Evolutionary conservation across 2,888 invertebrate species (phyloP), one percentile per base, ranked within the genome.

Genomic region (Polyommatus icarus): DNA sequence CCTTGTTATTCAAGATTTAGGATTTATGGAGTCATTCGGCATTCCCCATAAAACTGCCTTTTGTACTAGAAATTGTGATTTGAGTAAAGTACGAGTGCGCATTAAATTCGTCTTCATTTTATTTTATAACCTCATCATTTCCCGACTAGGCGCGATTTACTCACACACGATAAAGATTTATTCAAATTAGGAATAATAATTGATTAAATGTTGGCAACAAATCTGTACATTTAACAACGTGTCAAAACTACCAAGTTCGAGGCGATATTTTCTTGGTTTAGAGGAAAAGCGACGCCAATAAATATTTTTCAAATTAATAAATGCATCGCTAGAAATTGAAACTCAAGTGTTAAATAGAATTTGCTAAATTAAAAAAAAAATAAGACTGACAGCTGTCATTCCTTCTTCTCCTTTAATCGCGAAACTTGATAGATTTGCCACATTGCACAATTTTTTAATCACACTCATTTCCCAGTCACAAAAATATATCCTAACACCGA

Each of bases 381-480:
- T n/a, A 40, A 7, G 24, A 67, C 15, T 67, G 29, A 67, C 29
- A 67, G 67, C 18, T 29, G 67, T 32, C 67, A 67, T 32, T 67
- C 1, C 8, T 12, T 3, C 67, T 32, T 67, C 29, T 24, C 12
- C 5, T 32, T 32, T 29, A 32, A 0, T 29, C 6, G 29, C 15
- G 67, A 67, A 29, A 67, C 67, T 67, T 32, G 29, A 32, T 67
- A 67, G 29, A 29, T 67, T 67, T 67, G 67, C 67, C 67, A 67
- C 29, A 18, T 15, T 15, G 67, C 10, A n/a, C 40, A 18, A 71
- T 24, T 72, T 40, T 72, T 40, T 7, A 72, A 40, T 20, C 72
- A 67, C 67, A 72, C n/a, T 72, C 72, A 72, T 72, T n/a, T 72
- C 72, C 20, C 72, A 72, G 20, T 72, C 72, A 72, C 40, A 40